Conservation (phyloP, 1,140 invertebrate genomes). For the Zaprionus camerounensis region DNA sequence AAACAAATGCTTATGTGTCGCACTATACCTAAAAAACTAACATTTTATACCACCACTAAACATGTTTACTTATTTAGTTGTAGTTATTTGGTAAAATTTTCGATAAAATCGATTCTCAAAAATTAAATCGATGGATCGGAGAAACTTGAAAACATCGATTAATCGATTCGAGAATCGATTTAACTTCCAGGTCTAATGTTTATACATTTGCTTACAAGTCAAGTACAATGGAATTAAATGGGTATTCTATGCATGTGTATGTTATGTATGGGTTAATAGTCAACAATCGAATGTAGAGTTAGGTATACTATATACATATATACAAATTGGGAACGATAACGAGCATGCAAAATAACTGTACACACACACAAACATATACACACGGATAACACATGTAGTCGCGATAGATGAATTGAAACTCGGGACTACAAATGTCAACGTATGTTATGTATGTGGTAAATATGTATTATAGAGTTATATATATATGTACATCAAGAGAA, state of each 20-base stretch:
- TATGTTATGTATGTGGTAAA: neutral
- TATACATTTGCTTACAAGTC: neutral
- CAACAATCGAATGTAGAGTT: slow-evolving; percentile 21
- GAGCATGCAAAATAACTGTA: slow-evolving; percentile 42
- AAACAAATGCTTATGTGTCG: too few relatives aligned
- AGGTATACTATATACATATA: neutral
- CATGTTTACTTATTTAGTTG: too few relatives aligned
- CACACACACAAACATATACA: neutral
- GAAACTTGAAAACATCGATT: too few relatives aligned
- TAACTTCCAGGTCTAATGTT: neutral
- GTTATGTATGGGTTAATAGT: slow-evolving; percentile 24
- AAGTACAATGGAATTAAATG: slow-evolving; percentile 4
- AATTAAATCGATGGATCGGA: too few relatives aligned
- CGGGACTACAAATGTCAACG: neutral
- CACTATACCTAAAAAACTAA: too few relatives aligned
- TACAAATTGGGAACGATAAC: slow-evolving; percentile 22
- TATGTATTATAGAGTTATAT: neutral
- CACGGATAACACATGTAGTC: neutral
- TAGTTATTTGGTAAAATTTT: too few relatives aligned
- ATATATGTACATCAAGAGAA: slow-evolving; percentile 1
- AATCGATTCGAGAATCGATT: too few relatives aligned
- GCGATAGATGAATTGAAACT: neutral
- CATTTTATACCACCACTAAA: too few relatives aligned
- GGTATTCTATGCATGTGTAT: neutral
- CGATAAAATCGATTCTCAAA: too few relatives aligned